phyloP scores from a whole-genome alignment of 2,113 vertebrate genomes.

The Protomyctophum bolini region DNA sequence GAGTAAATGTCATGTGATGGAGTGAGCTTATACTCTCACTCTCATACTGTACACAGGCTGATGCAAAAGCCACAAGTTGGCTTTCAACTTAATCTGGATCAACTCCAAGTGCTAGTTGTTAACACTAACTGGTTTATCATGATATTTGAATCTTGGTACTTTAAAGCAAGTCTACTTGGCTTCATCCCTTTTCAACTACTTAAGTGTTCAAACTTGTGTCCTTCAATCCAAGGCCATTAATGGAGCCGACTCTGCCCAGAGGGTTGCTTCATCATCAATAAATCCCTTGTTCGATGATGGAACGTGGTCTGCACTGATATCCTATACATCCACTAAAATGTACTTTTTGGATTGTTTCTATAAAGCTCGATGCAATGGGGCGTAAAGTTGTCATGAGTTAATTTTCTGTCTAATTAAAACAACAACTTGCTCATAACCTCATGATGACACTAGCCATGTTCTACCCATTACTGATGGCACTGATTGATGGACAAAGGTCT shows the following conservation, averaged over 20 bases:
- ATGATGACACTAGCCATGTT: conserved; percentile 1
- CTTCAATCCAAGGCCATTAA: neutral
- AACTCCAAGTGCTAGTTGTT: conserved; percentile 21
- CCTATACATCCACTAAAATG: no score
- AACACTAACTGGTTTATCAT: conserved; percentile 8
- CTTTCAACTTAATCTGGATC: conserved; percentile 35
- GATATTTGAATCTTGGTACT: conserved; percentile 1
- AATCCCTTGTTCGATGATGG: no score
- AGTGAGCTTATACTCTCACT: conserved; percentile 60
- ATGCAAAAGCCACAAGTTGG: conserved; percentile 59
- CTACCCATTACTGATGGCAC: neutral
- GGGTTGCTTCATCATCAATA: neutral
- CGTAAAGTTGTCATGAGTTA: neutral
- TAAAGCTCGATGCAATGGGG: no score
- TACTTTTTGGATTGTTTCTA: no score
- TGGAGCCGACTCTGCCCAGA: neutral
- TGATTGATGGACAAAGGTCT: conserved; percentile 40
- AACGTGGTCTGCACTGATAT: no score
- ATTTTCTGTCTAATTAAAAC: neutral
- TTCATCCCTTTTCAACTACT: neutral
- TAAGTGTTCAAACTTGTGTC: neutral
- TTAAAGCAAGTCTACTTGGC: neutral
- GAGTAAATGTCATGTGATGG: conserved; percentile 70
- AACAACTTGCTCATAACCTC: neutral
- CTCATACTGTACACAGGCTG: conserved; percentile 46